Evolutionary conservation across 2,797 vertebrate species (phyloP).

Genomic region (Alcedo quadribrachys): DNA sequence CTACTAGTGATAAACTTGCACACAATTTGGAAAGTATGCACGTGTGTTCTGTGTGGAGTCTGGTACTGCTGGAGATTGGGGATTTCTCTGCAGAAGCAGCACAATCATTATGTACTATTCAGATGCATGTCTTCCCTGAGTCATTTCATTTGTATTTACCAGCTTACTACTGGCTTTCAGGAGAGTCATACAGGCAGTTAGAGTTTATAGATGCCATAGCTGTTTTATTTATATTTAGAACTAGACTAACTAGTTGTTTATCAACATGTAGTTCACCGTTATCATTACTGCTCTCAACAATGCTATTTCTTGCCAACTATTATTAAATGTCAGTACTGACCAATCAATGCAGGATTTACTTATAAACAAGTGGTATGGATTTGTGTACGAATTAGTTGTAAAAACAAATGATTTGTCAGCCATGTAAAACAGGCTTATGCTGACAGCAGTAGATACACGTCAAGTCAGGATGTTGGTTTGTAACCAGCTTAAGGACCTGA

Average conservation of each 20-base stretch:
- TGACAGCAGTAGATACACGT: background rate
- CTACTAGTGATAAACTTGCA: background rate
- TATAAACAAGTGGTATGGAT: background rate
- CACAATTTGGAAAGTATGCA: background rate
- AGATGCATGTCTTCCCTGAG: background rate
- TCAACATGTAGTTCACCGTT: background rate
- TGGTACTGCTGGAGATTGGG: background rate
- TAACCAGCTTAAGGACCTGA: background rate
- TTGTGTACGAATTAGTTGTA: background rate
- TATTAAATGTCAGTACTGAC: background rate
- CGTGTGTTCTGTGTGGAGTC: background rate
- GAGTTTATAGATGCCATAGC: background rate
- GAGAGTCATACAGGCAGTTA: background rate
- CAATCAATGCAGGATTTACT: background rate
- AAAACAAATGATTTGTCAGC: background rate
- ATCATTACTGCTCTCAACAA: background rate
- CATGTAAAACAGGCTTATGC: background rate
- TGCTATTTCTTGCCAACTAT: background rate
- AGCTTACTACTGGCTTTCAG: background rate
- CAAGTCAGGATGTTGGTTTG: background rate
- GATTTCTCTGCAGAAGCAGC: background rate
- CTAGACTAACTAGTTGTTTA: background rate
- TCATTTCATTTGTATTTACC: background rate
- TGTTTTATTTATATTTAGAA: background rate
- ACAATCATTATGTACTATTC: background rate